Base-by-base conservation (phyloP, 1,140 invertebrate species). In the Pomacea maculata region DNA sequence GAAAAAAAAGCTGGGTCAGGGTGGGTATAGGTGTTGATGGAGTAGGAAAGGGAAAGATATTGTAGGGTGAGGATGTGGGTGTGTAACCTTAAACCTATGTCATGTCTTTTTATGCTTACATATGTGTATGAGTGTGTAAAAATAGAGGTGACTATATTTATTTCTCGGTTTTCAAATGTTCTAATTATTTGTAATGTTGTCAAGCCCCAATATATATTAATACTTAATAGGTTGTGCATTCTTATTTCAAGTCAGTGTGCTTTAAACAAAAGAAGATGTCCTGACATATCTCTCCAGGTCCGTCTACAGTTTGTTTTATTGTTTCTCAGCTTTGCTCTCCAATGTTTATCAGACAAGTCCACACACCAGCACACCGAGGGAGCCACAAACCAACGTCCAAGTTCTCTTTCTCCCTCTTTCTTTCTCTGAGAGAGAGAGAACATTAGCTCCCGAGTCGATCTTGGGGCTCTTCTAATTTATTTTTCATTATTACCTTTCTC, bases 41-140 rank as follows among this genome's bases (percentile, higher is more conserved):
- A 29, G 54, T 21, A 61, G 57, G 45, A 55, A 5, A 61, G 45
- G 75, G 9, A 65, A 45, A 61, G 57, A 55, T 61, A 17, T 29
- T 6, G n/a, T 11, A n/a, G 17, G 75, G 55, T 54, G 25, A 61
- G 29, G 29, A 14, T 12, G 75, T 21, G 54, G 63, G 19, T 14
- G 75, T 11, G 54, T 14, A 14, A 34, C n/a, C 14, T 19, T 1
- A 14, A 3, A n/a, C 5, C n/a, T 19, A 9, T n/a, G 7, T 5
- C 12, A 71, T 12, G 68, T 71, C 12, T 19, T 6, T 71, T 1
- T 71, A 34, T 71, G 14, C 45, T 15, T 71, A 6, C 6, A 12
- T 71, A 25, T 14, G 14, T 71, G 94, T 94, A 90, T 88, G 92
- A 90, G 8, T 15, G 45, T 25, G 17, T 67, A 21, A 7, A 15